Conservation (phyloP, 2,113 vertebrate genomes). For the Erpornis zantholeuca region DNA sequence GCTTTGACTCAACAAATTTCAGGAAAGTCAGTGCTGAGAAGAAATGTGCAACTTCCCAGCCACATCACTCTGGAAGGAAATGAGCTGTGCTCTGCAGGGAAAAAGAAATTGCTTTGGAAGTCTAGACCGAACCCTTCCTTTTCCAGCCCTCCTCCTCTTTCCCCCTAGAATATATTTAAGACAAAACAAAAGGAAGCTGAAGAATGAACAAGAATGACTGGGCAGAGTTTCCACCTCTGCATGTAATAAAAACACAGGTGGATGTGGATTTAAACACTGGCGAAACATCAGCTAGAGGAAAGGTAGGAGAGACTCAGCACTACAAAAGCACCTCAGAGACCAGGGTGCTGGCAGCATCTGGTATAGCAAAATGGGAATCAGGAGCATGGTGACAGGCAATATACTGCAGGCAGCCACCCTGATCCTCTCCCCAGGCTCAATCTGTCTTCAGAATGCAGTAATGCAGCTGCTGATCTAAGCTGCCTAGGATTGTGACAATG, state of each 20-base stretch:
- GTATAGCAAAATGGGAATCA: not conserved
- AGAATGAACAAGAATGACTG: not conserved
- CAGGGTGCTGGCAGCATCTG: not conserved
- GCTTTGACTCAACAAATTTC: conserved; percentile 40
- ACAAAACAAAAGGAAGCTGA: conserved; percentile 38
- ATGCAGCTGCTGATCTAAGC: not conserved
- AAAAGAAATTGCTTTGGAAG: conserved; percentile 64
- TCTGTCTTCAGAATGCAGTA: not conserved
- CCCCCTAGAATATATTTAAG: conserved; percentile 2
- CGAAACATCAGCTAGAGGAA: not conserved
- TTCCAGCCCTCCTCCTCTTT: conserved; percentile 16
- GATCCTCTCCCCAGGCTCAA: not conserved
- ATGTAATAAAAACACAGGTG: not conserved
- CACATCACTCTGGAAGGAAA: conserved; percentile 33
- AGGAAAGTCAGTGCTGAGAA: conserved; percentile 18
- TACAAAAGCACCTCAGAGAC: not conserved
- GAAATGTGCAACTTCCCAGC: conserved; percentile 24
- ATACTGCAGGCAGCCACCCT: not conserved
- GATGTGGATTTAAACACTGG: not conserved
- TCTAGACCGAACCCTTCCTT: conserved; percentile 56
- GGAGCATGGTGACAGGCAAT: not conserved
- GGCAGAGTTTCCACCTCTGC: conserved; percentile 6
- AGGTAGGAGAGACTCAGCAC: not conserved
- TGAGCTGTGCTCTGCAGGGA: conserved; percentile 49
- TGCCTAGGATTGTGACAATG: not conserved